Evolutionary conservation across 2,888 invertebrate species (phyloP), one percentile per base, ranked within the genome.

Genomic region (Elegia similella): DNA sequence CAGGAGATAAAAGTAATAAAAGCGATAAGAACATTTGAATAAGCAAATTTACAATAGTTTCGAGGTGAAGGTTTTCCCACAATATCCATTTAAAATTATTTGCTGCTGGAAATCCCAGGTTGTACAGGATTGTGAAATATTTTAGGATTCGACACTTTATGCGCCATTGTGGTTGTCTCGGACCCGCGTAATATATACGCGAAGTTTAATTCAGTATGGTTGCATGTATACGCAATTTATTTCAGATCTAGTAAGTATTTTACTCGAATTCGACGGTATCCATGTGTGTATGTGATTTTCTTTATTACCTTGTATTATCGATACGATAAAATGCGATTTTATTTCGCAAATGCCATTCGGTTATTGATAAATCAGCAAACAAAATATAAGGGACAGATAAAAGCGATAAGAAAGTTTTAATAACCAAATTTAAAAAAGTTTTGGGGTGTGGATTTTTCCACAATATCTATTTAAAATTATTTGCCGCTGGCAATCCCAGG

Each of bases 1-100:
- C 8, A 10, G 10, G 34, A 34, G 34, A 34, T 34, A 38, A n/a
- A 38, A 38, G 38, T 12, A 38, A 34, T 38, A 12, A 12, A 38
- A 38, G n/a, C 38, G 1, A 38, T 38, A 38, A 38, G 38, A 38
- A 38, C 38, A 73, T 77, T 78, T 74, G 68, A 73, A 72, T 77
- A 38, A 38, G 12, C 38, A 12, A 10, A 38, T 38, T 38, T n/a
- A 38, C 38, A 38, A n/a, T 38, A 38, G 44, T 38, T 56, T 29
- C n/a, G 54, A 61, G 54, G 56, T 55, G 54, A 34, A 38, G 32
- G 15, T 38, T 52, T 34, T 17, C 16, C 17, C 16, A 52, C 46
- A 46, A n/a, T 29, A 53, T 42, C 47, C 43, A 52, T 46, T 46
- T 29, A 46, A 46, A 46, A 46, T 46, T 46, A 46, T 46, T 46